Evolutionary conservation across 2,797 vertebrate species (phyloP).

Genomic region (Oreochromis mossambicus): DNA sequence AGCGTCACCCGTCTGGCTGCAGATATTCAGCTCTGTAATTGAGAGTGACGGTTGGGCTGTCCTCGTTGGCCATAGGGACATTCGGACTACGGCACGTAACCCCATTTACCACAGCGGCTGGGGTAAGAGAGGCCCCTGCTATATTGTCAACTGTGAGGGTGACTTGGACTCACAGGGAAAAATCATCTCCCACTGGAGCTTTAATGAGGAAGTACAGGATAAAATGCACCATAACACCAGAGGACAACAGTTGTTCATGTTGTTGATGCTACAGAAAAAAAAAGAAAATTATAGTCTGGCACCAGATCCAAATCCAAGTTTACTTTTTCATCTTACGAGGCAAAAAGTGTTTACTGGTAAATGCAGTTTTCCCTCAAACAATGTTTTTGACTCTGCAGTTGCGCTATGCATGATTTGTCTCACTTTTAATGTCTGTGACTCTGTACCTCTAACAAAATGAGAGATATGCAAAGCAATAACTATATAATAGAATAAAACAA

Average conservation of each 20-base stretch:
- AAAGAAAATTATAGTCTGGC: background rate
- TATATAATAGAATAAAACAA: background rate
- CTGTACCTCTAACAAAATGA: background rate
- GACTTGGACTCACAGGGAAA: slow-evolving; percentile 56
- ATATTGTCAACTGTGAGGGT: slow-evolving; percentile 64
- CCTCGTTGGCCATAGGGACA: slow-evolving; percentile 51
- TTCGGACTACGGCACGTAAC: slow-evolving; percentile 64
- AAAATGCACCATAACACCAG: slow-evolving; percentile 26
- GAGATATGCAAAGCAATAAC: background rate
- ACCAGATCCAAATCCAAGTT: background rate
- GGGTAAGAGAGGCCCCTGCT: slow-evolving; percentile 56
- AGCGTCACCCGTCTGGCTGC: slow-evolving; percentile 38
- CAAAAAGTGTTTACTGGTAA: background rate
- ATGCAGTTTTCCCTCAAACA: background rate
- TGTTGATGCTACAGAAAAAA: background rate
- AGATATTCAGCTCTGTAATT: slow-evolving; percentile 77
- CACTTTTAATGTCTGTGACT: background rate
- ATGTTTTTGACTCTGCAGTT: background rate
- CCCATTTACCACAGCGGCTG: slow-evolving; percentile 57
- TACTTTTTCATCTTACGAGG: background rate
- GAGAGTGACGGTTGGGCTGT: slow-evolving; percentile 72
- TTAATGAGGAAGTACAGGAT: slow-evolving; percentile 73
- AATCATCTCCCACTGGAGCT: slow-evolving; percentile 58
- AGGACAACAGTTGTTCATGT: slow-evolving; percentile 13
- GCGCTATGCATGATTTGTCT: background rate